phyloP scores from a whole-genome alignment of 1,140 invertebrate species.

The Pseudomyrmex cubaensis region DNA sequence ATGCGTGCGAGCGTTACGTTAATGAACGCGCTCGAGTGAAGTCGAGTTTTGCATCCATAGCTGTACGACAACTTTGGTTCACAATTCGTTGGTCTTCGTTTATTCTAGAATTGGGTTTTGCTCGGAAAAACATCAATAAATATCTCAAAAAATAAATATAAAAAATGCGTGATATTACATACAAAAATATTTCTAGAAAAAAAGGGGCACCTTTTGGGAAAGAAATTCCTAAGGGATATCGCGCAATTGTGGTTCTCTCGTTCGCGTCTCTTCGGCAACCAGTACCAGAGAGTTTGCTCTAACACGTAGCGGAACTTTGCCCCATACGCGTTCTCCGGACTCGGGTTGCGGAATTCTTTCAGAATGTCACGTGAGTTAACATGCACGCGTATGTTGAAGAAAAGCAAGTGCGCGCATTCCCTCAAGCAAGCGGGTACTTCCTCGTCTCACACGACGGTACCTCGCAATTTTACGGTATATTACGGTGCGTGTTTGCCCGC shows the following conservation, averaged over 20 bases:
- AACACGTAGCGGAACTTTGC: conserved; percentile 75
- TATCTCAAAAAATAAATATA: not conserved
- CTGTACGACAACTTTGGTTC: too few relatives aligned
- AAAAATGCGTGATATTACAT: not conserved
- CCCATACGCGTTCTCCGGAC: conserved; percentile 57
- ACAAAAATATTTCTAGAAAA: not conserved
- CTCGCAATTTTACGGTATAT: conserved; percentile 16
- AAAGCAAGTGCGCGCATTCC: not conserved
- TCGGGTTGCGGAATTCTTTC: conserved; percentile 18
- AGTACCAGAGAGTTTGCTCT: conserved; percentile 56
- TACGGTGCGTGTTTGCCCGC: not conserved
- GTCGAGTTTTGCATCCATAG: not conserved
- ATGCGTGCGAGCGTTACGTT: conserved; percentile 4
- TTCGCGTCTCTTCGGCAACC: conserved; percentile 63
- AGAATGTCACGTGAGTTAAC: conserved; percentile 32
- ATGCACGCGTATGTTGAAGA: not conserved
- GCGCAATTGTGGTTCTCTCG: conserved; percentile 21
- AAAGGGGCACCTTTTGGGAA: not conserved
- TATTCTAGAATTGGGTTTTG: not conserved
- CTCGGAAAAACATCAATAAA: not conserved
- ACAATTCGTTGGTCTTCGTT: conserved; percentile 7
- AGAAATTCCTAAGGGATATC: conserved; percentile 23
- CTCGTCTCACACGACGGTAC: not conserved
- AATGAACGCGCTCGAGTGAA: not conserved
- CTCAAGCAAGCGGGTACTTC: conserved; percentile 10